Percentiles rank a stretch among this genome's conserved stretches.
phyloP scores from a whole-genome alignment of 2,888 invertebrate genomes.

The Lasioglossum zephyrum region DNA sequence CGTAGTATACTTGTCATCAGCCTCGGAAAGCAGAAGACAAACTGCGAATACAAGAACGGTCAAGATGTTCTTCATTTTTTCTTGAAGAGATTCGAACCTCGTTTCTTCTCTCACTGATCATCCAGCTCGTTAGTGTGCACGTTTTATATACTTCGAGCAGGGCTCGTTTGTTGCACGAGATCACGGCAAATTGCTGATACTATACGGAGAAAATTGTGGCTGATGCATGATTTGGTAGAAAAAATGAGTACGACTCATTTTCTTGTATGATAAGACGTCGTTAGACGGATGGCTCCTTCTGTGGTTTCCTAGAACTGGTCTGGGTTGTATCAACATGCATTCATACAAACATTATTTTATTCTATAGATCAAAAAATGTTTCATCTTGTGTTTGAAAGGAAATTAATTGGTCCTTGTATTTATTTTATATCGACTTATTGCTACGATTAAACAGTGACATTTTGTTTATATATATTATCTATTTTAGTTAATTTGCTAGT shows the following conservation, averaged over 20 bases:
- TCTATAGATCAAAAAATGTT: not conserved
- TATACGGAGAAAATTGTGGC: constrained; percentile 43
- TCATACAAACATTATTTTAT: not conserved
- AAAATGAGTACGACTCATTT: constrained; percentile 47
- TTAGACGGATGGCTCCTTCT: not conserved
- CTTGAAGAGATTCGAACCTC: constrained; percentile 25
- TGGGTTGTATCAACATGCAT: not conserved
- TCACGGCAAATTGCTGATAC: constrained; percentile 48
- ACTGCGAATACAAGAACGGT: constrained; percentile 23
- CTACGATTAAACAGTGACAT: not conserved
- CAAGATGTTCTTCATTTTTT: constrained; percentile 52
- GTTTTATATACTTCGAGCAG: constrained; percentile 58
- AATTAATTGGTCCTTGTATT: not conserved
- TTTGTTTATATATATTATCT: not conserved
- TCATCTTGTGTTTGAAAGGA: not conserved
- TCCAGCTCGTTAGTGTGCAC: constrained; percentile 51
- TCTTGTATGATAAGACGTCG: not conserved
- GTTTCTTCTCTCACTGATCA: constrained; percentile 53
- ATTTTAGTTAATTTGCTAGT: not conserved
- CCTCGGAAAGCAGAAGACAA: constrained; percentile 23
- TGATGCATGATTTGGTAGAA: constrained; percentile 27
- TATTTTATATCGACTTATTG: not conserved
- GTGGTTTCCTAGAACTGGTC: not conserved
- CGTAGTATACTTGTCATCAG: constrained; percentile 85
- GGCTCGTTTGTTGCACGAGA: constrained; percentile 75